Evolutionary conservation across 2,888 invertebrate species (phyloP).

Genomic region (Aplocera efformata): DNA sequence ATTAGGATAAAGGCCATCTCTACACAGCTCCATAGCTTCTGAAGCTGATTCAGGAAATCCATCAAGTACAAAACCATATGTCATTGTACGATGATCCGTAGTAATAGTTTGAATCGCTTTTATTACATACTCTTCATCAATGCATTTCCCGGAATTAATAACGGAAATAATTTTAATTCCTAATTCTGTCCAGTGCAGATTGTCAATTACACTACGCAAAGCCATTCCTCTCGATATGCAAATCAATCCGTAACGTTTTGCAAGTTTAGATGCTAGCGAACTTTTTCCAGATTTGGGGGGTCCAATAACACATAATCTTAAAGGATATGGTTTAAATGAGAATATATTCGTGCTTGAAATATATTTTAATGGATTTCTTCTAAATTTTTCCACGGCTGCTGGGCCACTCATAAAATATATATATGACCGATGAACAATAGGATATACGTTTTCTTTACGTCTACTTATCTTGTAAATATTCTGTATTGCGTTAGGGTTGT

Average conservation of each 20-base stretch:
- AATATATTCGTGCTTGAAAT: constrained; percentile 56
- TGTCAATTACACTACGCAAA: constrained; percentile 66
- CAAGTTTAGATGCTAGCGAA: constrained; percentile 75
- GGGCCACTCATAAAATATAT: constrained; percentile 81
- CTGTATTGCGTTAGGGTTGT: constrained; percentile 65
- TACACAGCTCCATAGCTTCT: constrained; percentile 71
- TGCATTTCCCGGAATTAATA: constrained; percentile 61
- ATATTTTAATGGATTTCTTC: constrained; percentile 79
- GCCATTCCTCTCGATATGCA: constrained; percentile 78
- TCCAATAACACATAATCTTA: constrained; percentile 80
- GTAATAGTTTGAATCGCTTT: constrained; percentile 75
- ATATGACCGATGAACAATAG: constrained; percentile 79
- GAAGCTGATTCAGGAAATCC: constrained; percentile 79
- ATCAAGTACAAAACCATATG: constrained; percentile 82
- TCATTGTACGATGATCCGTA: constrained; percentile 65
- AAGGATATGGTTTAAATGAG: constrained; percentile 69
- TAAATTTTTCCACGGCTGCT: constrained; percentile 71
- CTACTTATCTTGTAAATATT: constrained; percentile 72
- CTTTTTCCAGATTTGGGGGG: constrained; percentile 83
- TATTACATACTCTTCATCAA: constrained; percentile 66
- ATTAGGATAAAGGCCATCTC: constrained; percentile 78
- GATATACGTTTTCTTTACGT: constrained; percentile 62
- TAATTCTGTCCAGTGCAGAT: constrained; percentile 75
- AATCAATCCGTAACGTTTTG: constrained; percentile 74
- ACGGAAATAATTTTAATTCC: constrained; percentile 57